A percentile compares a stretch with the other conserved stretches of the same genome.
phyloP scores from a whole-genome alignment of 2,888 invertebrate genomes.

The Lamellibrachia satsuma region DNA sequence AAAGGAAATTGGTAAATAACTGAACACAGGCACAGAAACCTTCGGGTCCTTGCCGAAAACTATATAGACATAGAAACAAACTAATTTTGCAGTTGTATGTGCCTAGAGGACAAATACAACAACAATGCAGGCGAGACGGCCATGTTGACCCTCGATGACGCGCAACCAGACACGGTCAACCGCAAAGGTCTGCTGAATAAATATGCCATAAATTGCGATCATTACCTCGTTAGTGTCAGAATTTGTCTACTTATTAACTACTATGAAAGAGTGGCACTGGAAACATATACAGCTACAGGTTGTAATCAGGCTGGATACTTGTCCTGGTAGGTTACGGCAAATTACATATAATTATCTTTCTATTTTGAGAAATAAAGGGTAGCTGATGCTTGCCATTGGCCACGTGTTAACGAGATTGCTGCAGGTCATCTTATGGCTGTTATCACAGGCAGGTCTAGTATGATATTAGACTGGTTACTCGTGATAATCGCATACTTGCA shows the following conservation, averaged over 20 bases:
- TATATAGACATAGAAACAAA: background rate
- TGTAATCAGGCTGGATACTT: background rate
- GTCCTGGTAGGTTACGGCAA: background rate
- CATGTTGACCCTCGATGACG: background rate
- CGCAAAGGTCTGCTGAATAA: background rate
- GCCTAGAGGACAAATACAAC: constrained; percentile 5
- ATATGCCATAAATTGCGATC: background rate
- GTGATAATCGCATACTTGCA: background rate
- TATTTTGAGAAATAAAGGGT: background rate
- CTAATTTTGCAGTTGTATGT: background rate
- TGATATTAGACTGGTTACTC: background rate
- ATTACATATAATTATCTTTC: background rate
- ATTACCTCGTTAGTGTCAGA: background rate
- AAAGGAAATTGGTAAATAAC: too few species aligned
- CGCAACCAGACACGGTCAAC: background rate
- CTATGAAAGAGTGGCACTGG: background rate
- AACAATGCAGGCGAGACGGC: background rate
- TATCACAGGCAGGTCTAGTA: background rate
- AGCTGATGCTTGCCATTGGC: background rate
- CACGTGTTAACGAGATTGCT: background rate
- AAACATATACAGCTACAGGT: background rate
- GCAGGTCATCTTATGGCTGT: background rate
- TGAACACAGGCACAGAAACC: too few species aligned
- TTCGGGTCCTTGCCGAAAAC: too few species aligned
- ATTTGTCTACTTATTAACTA: background rate